Percentiles rank a stretch among this genome's conserved stretches.
These are phyloP conservation scores for Ormyrus labotus DNA, from an alignment of 2,888 invertebrate genomes.

Conservation along the genomic window DNA sequence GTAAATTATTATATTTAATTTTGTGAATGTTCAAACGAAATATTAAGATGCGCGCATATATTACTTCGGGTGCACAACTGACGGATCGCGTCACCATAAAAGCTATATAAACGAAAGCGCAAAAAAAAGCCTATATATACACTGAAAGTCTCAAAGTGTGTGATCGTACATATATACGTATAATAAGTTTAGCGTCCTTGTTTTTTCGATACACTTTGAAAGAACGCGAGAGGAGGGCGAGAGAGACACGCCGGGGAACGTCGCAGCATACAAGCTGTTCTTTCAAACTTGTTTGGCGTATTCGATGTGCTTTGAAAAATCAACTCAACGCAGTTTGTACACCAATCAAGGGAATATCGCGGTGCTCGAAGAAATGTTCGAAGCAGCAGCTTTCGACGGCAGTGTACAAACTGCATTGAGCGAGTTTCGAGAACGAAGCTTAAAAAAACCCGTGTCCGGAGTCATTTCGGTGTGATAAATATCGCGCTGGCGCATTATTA, in stretches of 20 bases:
- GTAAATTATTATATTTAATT: conserved; percentile 25
- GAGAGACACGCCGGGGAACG: too few species aligned
- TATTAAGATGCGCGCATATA: not conserved
- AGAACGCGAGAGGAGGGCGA: not conserved
- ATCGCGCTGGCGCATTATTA: conserved; percentile 31
- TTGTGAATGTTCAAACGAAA: not conserved
- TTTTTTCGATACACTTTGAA: conserved; percentile 35
- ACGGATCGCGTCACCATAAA: not conserved
- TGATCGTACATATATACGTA: conserved; percentile 11
- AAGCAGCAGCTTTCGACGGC: conserved; percentile 1
- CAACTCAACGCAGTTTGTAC: conserved; percentile 22
- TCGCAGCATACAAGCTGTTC: not conserved
- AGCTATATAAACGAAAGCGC: not conserved
- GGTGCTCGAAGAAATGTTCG: not conserved
- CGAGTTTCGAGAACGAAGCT: conserved; percentile 7
- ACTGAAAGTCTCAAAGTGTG: conserved; percentile 18
- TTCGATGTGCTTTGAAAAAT: conserved; percentile 37
- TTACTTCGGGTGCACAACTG: conserved; percentile 6
- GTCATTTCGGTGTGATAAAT: conserved; percentile 36
- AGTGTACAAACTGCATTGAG: conserved; percentile 10
- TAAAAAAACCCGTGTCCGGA: not conserved
- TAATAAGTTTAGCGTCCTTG: not conserved
- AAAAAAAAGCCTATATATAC: conserved; percentile 28
- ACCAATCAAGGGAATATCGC: too few species aligned
- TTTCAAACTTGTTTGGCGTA: not conserved